Base-by-base conservation (phyloP, 1,140 invertebrate genomes). In the Colletes gigas region DNA sequence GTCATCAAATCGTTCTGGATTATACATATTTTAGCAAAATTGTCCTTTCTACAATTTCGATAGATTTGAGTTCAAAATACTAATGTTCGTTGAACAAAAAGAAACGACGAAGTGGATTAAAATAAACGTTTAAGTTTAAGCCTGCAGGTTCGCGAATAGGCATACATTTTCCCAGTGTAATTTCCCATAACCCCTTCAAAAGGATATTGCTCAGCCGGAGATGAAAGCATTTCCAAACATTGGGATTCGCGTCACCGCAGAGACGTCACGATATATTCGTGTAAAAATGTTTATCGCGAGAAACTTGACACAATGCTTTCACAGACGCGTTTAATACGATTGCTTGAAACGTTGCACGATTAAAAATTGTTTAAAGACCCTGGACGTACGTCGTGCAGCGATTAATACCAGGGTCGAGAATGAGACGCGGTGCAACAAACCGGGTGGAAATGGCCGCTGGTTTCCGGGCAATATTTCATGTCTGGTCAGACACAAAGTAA, bases 381-480 rank as follows among this genome's bases (percentile, higher is more conserved):
- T 9, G 39, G 60, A 47, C 41, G 30, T 59, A 60, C n/a, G 19
- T 59, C 0, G 7, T 0, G 12, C 9, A 57, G 15, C 54, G n/a
- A 14, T 72, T 72, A 73, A 73, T 73, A 72, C n/a, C 9, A 6
- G 14, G 3, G 7, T 17, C 0, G 41, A 50, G 3, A 39, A 6
- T 17, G 14, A 39, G 21, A 3, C 30, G 8, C 12, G 19, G n/a
- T 4, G 9, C 70, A 39, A 75, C n/a, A 55, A 12, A 12, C 62
- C n/a, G 4, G 14, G 8, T 30, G 39, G n/a, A 9, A 74, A 52
- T 47, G 30, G 10, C n/a, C 0, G 5, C 39, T 1, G 1, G 0
- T 50, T 65, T 21, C 30, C 39, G 14, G 44, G 14, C 17, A 66
- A 66, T 75, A 75, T 75, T 55, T 75, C 73, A 66, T 17, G 72